These are phyloP conservation scores for Acanthosepion pharaonis DNA, from an alignment of 2,888 invertebrate genomes.

Conservation along the genomic window DNA sequence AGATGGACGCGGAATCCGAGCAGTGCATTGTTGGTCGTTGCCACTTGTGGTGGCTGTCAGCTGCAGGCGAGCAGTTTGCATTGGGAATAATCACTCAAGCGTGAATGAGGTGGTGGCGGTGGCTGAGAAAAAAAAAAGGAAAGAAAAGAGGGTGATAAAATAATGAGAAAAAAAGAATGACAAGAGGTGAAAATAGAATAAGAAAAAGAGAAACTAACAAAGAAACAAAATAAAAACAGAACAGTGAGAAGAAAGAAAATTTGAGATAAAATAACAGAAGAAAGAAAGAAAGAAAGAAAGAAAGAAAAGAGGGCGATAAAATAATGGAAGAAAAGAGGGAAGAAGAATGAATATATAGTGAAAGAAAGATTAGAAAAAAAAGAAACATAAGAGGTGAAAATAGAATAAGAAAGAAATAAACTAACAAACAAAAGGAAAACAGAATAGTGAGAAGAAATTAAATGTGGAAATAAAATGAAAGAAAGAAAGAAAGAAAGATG, in stretches of 20 bases:
- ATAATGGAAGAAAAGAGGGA: not conserved
- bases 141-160: not conserved
- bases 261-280: not conserved
- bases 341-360: not conserved
- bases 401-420: not conserved
- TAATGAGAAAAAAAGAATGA: not conserved
- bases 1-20: constrained; percentile 12
- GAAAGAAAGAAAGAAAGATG: not conserved
- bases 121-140: too few species aligned
- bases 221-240: not conserved
- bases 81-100: not conserved
- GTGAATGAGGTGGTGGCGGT: not conserved
- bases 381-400: not conserved
- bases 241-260: not conserved
- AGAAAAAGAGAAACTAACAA: not conserved
- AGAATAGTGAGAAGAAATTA: not conserved
- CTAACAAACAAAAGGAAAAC: not conserved
- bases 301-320: not conserved
- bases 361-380: not conserved
- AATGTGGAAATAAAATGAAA: not conserved
- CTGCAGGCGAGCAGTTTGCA: constrained; percentile 33
- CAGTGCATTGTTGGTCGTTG: not conserved
- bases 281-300: not conserved
- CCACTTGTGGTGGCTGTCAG: constrained; percentile 22
- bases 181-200: not conserved